Evolutionary conservation across 2,888 invertebrate genomes (phyloP).

Genomic region (Agrenia bidenticulata): DNA sequence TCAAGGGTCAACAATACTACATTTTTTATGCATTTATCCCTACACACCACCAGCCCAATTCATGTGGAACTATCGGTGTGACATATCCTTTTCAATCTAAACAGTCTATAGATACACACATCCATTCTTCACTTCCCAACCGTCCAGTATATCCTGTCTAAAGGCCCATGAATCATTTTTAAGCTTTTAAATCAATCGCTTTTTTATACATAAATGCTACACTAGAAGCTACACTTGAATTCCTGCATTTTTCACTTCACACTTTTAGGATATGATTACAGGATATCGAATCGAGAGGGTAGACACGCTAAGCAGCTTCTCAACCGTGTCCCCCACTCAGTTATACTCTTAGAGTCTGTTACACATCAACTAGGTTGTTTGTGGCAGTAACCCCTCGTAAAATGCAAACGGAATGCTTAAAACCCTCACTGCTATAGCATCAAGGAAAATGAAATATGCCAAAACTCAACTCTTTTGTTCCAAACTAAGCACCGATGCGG

Average conservation of each 20-base stretch:
- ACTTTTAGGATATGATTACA: slow-evolving; percentile 2
- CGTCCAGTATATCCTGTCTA: no score
- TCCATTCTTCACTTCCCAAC: not conserved
- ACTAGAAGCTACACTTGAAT: not conserved
- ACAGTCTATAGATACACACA: no score
- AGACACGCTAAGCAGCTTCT: slow-evolving; percentile 5
- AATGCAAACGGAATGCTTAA: slow-evolving; percentile 14
- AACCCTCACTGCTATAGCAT: slow-evolving; percentile 4
- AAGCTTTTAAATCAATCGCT: not conserved
- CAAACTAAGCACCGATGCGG: slow-evolving; percentile 45
- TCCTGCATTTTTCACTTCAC: slow-evolving; percentile 3
- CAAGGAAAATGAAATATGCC: slow-evolving; percentile 1
- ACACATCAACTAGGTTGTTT: not conserved
- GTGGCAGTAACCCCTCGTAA: not conserved
- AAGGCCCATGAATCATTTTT: slow-evolving; percentile 5
- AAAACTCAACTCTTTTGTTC: slow-evolving; percentile 35
- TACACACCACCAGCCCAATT: not conserved
- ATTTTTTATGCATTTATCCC: slow-evolving; percentile 1
- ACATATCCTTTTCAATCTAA: slow-evolving; percentile 7
- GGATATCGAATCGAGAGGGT: slow-evolving; percentile 14
- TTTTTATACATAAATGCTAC: not conserved
- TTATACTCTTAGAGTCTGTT: not conserved
- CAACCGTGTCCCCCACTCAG: slow-evolving; percentile 4
- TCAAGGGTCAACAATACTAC: slow-evolving; percentile 4
- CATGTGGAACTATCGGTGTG: not conserved